Conservation (phyloP, 1,140 invertebrate species). For the Ladona fulva region DNA sequence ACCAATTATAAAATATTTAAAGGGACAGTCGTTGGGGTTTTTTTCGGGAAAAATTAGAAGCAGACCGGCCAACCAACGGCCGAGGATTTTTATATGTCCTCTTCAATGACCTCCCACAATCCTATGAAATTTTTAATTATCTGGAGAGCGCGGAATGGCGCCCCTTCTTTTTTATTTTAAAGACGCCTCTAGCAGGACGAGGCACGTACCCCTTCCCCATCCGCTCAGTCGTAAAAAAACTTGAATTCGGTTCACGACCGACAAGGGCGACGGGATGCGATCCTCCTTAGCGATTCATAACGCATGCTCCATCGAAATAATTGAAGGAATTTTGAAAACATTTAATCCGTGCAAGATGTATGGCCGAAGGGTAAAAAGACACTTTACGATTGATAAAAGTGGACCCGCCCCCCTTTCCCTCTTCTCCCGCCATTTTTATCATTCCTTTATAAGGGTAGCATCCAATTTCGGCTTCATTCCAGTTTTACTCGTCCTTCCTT, state of each 20-base stretch:
- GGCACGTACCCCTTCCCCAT: neutral
- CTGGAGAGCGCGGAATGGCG: neutral
- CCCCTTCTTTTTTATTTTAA: neutral
- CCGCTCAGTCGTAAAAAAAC: neutral
- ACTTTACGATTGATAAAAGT: conserved; percentile 1
- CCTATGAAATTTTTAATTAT: neutral
- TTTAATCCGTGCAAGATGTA: conserved; percentile 9
- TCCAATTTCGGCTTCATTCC: neutral
- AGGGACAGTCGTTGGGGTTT: too few relatives aligned
- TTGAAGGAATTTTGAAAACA: neutral
- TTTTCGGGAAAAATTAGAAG: too few relatives aligned
- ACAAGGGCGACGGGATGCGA: neutral
- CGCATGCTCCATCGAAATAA: neutral
- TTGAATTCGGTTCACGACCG: neutral
- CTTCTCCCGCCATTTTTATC: neutral
- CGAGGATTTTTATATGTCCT: neutral
- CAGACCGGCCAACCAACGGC: too few relatives aligned
- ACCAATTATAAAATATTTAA: too few relatives aligned
- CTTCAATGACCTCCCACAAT: neutral
- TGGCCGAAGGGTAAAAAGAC: neutral
- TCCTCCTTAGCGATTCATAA: neutral
- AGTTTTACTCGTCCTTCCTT: neutral
- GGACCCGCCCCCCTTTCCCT: neutral
- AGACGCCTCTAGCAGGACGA: neutral
- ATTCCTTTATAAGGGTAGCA: neutral